phyloP scores from a whole-genome alignment of 1,140 invertebrate genomes.

The Panulirus ornatus region DNA sequence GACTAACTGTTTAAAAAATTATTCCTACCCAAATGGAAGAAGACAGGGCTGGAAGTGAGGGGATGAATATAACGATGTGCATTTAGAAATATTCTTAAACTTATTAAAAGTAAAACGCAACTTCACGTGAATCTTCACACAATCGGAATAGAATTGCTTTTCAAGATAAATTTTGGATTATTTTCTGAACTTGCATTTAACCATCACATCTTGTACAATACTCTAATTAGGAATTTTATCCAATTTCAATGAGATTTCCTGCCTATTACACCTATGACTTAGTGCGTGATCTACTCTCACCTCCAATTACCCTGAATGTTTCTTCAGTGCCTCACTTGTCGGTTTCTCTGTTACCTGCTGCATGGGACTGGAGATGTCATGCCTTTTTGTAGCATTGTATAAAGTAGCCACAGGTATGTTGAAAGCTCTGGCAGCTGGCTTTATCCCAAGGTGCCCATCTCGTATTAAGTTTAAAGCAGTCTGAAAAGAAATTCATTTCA shows the following conservation, averaged over 20 bases:
- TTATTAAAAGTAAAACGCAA: no score
- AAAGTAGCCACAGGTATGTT: conserved; percentile 63
- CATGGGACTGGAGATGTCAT: conserved; percentile 49
- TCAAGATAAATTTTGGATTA: no score
- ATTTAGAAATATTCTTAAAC: no score
- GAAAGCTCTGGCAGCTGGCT: conserved; percentile 61
- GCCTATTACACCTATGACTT: neutral
- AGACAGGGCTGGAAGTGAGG: no score
- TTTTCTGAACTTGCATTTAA: no score
- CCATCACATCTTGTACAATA: no score
- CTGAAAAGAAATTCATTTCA: conserved; percentile 19
- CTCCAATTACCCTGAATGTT: conserved; percentile 2
- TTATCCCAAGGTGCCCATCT: conserved; percentile 59
- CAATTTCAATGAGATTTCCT: neutral
- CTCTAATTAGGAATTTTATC: no score
- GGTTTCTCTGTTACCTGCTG: conserved; percentile 45
- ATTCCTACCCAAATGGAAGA: no score
- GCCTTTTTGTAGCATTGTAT: conserved; percentile 54
- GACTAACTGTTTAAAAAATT: no score
- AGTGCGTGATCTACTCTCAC: neutral
- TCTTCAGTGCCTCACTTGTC: conserved; percentile 1
- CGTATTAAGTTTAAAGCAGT: conserved; percentile 57
- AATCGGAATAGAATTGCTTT: no score
- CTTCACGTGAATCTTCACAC: no score
- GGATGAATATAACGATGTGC: no score